Evolutionary conservation across 1,140 invertebrate species (phyloP).

Genomic region (Drosophila biarmipes): DNA sequence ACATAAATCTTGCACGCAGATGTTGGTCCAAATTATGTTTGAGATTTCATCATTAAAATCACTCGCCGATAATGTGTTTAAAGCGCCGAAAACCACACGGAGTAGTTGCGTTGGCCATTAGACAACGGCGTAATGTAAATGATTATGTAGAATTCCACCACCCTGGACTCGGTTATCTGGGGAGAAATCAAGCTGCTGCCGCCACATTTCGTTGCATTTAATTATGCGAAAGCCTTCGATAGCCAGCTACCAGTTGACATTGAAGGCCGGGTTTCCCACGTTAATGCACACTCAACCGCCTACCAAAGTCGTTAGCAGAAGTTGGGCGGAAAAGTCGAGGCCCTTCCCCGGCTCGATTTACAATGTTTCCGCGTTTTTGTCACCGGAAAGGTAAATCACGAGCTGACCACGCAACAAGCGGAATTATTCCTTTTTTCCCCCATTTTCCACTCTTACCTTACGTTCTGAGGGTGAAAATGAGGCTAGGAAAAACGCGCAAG

Average conservation of each 20-base stretch:
- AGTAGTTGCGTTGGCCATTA: constrained; percentile 12
- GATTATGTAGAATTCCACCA: constrained; percentile 49
- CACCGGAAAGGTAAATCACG: constrained; percentile 81
- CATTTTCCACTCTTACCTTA: constrained; percentile 24
- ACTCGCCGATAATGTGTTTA: background rate
- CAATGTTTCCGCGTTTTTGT: constrained; percentile 76
- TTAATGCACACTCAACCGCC: constrained; percentile 54
- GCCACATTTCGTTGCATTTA: constrained; percentile 72
- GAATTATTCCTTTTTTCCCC: constrained; percentile 54
- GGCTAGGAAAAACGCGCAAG: constrained; percentile 56
- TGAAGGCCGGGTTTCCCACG: constrained; percentile 65
- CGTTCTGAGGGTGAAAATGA: constrained; percentile 72
- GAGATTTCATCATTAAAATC: background rate
- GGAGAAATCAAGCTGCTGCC: constrained; percentile 52
- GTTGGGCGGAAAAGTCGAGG: constrained; percentile 27
- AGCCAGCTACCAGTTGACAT: constrained; percentile 60
- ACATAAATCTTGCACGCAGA: background rate
- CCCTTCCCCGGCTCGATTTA: constrained; percentile 50
- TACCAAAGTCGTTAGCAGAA: constrained; percentile 66
- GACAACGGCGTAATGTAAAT: constrained; percentile 12
- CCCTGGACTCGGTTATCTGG: constrained; percentile 46
- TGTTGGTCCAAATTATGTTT: background rate
- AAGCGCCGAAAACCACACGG: background rate
- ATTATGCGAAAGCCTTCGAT: constrained; percentile 61
- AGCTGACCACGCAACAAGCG: constrained; percentile 78